phyloP scores from a whole-genome alignment of 2,113 vertebrate species.

The Apodemus speciosus region DNA sequence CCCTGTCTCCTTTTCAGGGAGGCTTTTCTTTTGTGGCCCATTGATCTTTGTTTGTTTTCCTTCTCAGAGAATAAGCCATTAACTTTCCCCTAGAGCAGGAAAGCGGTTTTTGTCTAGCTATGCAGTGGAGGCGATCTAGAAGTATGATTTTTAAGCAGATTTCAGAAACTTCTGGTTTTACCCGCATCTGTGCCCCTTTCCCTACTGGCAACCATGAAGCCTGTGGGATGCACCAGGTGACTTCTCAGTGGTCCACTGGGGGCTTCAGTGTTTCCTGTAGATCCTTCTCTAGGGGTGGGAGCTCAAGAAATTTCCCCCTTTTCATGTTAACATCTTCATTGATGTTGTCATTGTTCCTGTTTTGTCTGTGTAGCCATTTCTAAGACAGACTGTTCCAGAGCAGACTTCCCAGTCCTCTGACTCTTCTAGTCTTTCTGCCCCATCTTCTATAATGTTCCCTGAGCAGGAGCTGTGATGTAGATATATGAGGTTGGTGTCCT shows the following conservation, averaged over 20 bases:
- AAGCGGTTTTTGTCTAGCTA: background rate
- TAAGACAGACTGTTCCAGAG: background rate
- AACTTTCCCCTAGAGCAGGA: background rate
- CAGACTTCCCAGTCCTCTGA: background rate
- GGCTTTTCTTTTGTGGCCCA: background rate
- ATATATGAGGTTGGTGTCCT: background rate
- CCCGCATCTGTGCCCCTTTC: background rate
- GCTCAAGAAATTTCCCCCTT: background rate
- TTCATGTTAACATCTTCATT: background rate
- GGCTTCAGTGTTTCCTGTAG: background rate
- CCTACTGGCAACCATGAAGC: background rate
- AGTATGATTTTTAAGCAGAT: slow-evolving; percentile 21
- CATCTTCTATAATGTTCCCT: background rate
- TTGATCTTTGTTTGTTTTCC: background rate
- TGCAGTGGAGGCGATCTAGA: background rate
- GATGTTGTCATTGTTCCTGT: background rate
- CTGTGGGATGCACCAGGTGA: background rate
- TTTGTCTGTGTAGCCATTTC: background rate
- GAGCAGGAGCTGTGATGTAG: background rate
- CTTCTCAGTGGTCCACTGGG: slow-evolving; percentile 15
- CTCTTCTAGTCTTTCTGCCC: background rate
- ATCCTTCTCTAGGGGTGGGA: background rate
- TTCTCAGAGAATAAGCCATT: slow-evolving; percentile 28
- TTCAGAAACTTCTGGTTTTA: slow-evolving; percentile 24
- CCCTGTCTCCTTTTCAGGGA: background rate